Percentiles rank a stretch among this genome's conserved stretches.
Conservation (phyloP, 1,140 invertebrate species). For the Marisa cornuarietis region DNA sequence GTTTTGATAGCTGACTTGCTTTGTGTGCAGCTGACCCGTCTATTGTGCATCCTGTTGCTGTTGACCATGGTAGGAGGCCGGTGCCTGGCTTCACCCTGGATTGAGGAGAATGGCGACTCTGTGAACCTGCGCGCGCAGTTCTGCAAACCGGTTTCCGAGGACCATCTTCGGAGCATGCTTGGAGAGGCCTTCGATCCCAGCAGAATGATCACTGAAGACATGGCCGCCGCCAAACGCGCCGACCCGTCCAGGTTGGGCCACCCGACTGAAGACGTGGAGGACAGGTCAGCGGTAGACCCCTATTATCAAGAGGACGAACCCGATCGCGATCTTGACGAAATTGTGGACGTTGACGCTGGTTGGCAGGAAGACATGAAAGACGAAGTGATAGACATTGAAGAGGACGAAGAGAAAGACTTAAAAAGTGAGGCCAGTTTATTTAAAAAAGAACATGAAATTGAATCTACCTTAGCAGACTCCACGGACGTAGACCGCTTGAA, state of each 20-base stretch:
- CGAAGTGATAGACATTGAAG: constrained; percentile 20
- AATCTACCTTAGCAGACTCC: constrained; percentile 15
- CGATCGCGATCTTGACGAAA: constrained; percentile 12
- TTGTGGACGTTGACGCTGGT: constrained; percentile 19
- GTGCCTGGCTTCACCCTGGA: constrained; percentile 29
- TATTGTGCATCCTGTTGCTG: constrained; percentile 21
- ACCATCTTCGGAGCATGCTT: constrained; percentile 39
- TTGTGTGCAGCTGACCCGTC: constrained; percentile 7
- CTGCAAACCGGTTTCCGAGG: constrained; percentile 36
- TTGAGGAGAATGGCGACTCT: constrained; percentile 24
- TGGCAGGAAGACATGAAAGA: constrained; percentile 2
- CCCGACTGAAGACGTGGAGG: constrained; percentile 28
- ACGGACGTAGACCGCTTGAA: constrained; percentile 3
- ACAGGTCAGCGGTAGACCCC: constrained; percentile 23
- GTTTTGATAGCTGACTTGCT: not conserved
- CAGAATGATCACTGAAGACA: constrained; percentile 39
- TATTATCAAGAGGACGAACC: constrained; percentile 14
- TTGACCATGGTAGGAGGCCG: constrained; percentile 33
- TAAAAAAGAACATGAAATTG: constrained; percentile 19
- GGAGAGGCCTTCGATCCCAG: constrained; percentile 33
- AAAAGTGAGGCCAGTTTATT: constrained; percentile 18
- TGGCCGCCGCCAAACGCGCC: constrained; percentile 3
- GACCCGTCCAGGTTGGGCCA: constrained; percentile 27
- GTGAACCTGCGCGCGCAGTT: constrained; percentile 36
- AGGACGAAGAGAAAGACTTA: constrained; percentile 30